Base-by-base conservation (phyloP, 1,140 invertebrate genomes). In the Hyposmocoma kahamanoa region DNA sequence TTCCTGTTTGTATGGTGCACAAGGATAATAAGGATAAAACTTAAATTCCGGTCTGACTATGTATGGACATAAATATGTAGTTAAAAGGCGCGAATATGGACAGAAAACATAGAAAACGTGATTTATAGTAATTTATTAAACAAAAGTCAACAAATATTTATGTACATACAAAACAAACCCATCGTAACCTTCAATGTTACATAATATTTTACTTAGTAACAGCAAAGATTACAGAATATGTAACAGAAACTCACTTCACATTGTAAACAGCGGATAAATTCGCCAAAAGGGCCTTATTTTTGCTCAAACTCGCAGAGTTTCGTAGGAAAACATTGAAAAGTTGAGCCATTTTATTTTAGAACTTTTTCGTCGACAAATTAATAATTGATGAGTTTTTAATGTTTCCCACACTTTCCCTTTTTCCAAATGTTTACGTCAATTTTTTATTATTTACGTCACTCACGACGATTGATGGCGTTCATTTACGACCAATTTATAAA, bases 261-360 rank as follows among this genome's bases (percentile, higher is more conserved):
- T 82, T 86, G 45, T 77, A 67, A 62, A 78, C 55, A 18, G 78
- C 79, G 26, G 83, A 81, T 53, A 82, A 54, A 66, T 81, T 80
- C 42, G 68, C 67, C 42, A 82, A 57, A 36, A 86, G 54, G 9
- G 56, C 62, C 18, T 62, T 69, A 15, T 57, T 63, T 57, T 72
- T 60, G 11, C 59, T 59, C 30, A 77, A 68, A 77, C 75, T 77
- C 42, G 63, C 32, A 15, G 73, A 72, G 79, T 84, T 86, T 76
- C 81, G 73, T 62, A 86, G 54, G 71, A 84, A 76, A 82, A 84
- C 78, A 83, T 78, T 84, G 22, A 84, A 50, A 45, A 86, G 50
- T 55, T 74, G 80, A 69, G 79, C 74, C 83, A 86, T 86, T 81
- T 82, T 82, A 11, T n/a, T n/a, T n/a, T n/a, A n/a, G n/a, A n/a